phyloP scores from a whole-genome alignment of 2,113 vertebrate genomes.

The Xenus cinereus region DNA sequence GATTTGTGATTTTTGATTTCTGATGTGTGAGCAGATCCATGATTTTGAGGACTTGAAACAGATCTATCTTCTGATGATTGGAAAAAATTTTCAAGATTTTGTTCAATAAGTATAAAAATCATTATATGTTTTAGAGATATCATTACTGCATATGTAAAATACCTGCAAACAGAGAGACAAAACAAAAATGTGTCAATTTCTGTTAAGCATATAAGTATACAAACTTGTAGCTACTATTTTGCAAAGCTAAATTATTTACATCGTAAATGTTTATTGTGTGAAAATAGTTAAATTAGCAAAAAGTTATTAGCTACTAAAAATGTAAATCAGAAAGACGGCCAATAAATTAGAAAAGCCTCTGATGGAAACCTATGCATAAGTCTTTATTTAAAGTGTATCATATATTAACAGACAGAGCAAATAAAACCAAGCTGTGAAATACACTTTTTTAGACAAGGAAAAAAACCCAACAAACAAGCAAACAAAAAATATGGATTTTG shows the following conservation, averaged over 20 bases:
- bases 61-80: not conserved
- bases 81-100: not conserved
- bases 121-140: not conserved
- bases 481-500: not conserved
- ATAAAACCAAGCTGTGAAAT: slow-evolving; percentile 27
- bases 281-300: not conserved
- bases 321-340: not conserved
- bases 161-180: not conserved
- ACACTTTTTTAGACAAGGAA: not conserved
- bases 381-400: not conserved
- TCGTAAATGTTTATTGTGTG: not conserved
- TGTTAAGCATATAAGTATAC: not conserved
- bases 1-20: not conserved
- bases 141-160: not conserved
- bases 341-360: not conserved
- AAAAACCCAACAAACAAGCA: not conserved
- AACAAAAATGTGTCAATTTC: not conserved
- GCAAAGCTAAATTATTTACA: not conserved
- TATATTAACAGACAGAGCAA: not conserved
- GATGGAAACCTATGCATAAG: not conserved
- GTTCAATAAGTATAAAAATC: not conserved
- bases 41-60: not conserved
- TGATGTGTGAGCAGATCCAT: not conserved
- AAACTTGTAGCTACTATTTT: not conserved
- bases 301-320: not conserved